Evolutionary conservation across 2,113 vertebrate species (phyloP).

Genomic region (Coptodon rendalli): DNA sequence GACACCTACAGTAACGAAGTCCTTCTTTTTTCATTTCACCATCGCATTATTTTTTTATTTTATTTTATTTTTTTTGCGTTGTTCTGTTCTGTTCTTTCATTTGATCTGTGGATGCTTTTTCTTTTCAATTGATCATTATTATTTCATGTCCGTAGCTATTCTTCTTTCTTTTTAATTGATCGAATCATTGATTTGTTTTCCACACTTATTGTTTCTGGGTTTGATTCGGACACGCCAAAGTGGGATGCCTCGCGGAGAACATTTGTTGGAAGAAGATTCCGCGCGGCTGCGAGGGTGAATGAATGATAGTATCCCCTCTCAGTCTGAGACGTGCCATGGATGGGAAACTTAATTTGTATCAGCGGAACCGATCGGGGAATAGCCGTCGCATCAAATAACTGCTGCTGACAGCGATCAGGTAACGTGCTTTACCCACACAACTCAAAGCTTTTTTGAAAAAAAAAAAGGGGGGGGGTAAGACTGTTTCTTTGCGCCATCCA

Average conservation of each 20-base stretch:
- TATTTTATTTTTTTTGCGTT: background rate
- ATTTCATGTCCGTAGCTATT: constrained; percentile 25
- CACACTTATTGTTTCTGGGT: background rate
- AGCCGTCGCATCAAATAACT: constrained; percentile 72
- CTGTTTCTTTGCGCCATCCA: constrained; percentile 6
- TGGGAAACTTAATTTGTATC: constrained; percentile 77
- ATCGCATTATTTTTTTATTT: background rate
- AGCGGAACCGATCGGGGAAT: constrained; percentile 71
- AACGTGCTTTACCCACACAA: background rate
- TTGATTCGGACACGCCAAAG: constrained; percentile 44
- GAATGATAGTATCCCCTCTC: constrained; percentile 60
- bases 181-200: background rate
- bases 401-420: constrained; percentile 79
- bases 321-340: constrained; percentile 75
- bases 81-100: constrained; percentile 16
- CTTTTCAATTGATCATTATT: background rate
- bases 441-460: background rate
- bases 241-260: constrained; percentile 57
- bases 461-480: background rate
- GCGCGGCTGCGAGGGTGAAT: constrained; percentile 59
- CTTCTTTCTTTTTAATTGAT: background rate
- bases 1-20: constrained; percentile 30
- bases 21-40: background rate
- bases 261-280: constrained; percentile 59
- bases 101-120: constrained; percentile 26